Conservation (phyloP, 2,888 invertebrate species). For the Protodeltote pygarga region DNA sequence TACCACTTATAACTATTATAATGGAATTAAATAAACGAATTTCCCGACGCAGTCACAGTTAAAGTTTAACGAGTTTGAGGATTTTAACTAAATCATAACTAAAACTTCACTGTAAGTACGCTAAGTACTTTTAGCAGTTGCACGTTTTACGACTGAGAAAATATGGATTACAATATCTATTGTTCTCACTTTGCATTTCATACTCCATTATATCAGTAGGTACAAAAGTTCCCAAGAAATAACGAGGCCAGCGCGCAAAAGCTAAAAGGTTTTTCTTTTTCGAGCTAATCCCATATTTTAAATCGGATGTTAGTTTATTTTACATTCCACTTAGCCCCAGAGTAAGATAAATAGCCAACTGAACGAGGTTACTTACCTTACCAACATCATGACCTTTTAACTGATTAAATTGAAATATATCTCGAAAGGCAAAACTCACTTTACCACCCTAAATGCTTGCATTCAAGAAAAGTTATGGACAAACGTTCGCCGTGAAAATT, state of each 20-base stretch:
- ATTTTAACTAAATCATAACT: conserved; percentile 49
- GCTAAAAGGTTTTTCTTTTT: conserved; percentile 33
- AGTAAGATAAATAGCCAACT: conserved; percentile 39
- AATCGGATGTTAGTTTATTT: conserved; percentile 45
- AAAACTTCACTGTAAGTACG: conserved; percentile 36
- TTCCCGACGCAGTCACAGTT: conserved; percentile 24
- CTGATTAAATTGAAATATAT: conserved; percentile 48
- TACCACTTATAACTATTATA: conserved; percentile 7
- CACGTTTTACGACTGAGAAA: conserved; percentile 28
- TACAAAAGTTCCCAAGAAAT: conserved; percentile 5
- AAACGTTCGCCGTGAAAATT: conserved; percentile 47
- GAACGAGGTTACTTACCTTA: conserved; percentile 41
- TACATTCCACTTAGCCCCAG: conserved; percentile 39
- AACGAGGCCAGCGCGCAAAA: conserved; percentile 10
- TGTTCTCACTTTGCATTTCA: conserved; percentile 14
- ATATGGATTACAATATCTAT: conserved; percentile 24
- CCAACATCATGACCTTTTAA: conserved; percentile 45
- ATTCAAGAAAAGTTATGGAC: conserved; percentile 38
- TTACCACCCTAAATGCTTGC: conserved; percentile 30
- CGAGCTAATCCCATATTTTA: conserved; percentile 37
- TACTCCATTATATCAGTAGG: conserved; percentile 10
- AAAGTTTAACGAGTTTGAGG: conserved; percentile 49
- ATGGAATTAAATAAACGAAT: conserved; percentile 34
- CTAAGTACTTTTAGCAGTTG: conserved; percentile 33
- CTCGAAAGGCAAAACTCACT: conserved; percentile 30